Evolutionary conservation across 2,888 invertebrate genomes (phyloP).

Genomic region (Callyntrura guangdongensis): DNA sequence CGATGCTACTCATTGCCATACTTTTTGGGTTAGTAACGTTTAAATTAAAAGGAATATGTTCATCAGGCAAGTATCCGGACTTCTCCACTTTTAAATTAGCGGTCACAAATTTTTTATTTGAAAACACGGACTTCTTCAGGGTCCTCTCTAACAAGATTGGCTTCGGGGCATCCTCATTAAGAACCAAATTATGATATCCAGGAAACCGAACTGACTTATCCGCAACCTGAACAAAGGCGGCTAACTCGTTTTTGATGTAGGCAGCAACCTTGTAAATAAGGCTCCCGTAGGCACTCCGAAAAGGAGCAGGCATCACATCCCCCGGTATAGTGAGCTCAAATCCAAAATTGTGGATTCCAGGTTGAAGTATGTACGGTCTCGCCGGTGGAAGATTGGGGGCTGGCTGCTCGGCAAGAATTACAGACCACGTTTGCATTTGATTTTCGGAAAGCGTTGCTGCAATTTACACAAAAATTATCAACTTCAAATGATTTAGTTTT

Average conservation of each 20-base stretch:
- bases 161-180: slow-evolving; percentile 71
- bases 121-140: slow-evolving; percentile 75
- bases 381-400: slow-evolving; percentile 71
- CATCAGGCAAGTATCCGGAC: slow-evolving; percentile 74
- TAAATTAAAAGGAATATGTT: slow-evolving; percentile 69
- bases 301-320: slow-evolving; percentile 70
- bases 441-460: slow-evolving; percentile 70
- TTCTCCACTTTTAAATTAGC: slow-evolving; percentile 62
- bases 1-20: slow-evolving; percentile 65
- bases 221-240: slow-evolving; percentile 65
- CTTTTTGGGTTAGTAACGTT: slow-evolving; percentile 66
- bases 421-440: slow-evolving; percentile 59
- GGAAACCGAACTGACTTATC: slow-evolving; percentile 74
- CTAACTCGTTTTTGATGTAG: slow-evolving; percentile 70
- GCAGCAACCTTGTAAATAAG: slow-evolving; percentile 75
- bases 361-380: slow-evolving; percentile 64
- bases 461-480: neutral
- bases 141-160: slow-evolving; percentile 68
- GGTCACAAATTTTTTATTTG: slow-evolving; percentile 75
- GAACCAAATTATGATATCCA: slow-evolving; percentile 73
- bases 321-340: slow-evolving; percentile 69
- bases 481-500: neutral
- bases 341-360: slow-evolving; percentile 77
- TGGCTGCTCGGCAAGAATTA: slow-evolving; percentile 69
- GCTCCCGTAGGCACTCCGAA: slow-evolving; percentile 73